Percentiles rank a stretch among this genome's conserved stretches.
Evolutionary conservation across 2,113 vertebrate genomes (phyloP).

Genomic region (Sturnus vulgaris): DNA sequence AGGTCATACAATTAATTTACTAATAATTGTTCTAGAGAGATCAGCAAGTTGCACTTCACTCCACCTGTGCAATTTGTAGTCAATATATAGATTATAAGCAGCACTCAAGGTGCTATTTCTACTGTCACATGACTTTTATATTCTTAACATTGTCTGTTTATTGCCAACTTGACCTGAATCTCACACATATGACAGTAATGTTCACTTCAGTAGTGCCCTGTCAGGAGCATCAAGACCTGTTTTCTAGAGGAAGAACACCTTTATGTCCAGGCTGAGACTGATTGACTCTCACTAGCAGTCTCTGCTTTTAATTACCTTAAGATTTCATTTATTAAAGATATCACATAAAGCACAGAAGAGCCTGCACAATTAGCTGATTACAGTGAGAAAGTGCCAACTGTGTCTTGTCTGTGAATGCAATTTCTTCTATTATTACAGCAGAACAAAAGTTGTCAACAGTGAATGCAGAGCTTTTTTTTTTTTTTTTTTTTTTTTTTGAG

Average conservation of each 20-base stretch:
- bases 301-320: not conserved
- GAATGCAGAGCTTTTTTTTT: not conserved
- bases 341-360: not conserved
- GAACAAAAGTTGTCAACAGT: not conserved
- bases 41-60: not conserved
- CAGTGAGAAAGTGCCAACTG: not conserved
- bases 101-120: not conserved
- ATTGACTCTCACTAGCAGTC: not conserved
- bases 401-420: not conserved
- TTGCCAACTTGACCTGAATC: not conserved
- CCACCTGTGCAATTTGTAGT: not conserved
- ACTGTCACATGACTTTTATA: not conserved
- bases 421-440: not conserved
- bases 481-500: too few species aligned
- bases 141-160: not conserved
- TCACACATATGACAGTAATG: not conserved
- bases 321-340: not conserved
- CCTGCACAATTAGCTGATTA: not conserved
- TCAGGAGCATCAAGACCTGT: fast-evolving
- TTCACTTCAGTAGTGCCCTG: not conserved
- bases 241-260: not conserved
- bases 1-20: not conserved
- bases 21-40: not conserved
- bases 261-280: not conserved
- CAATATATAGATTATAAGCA: not conserved